Evolutionary conservation across 2,888 invertebrate species (phyloP), one percentile per base, ranked within the genome.

Genomic region (Strigamia transsilvanica): DNA sequence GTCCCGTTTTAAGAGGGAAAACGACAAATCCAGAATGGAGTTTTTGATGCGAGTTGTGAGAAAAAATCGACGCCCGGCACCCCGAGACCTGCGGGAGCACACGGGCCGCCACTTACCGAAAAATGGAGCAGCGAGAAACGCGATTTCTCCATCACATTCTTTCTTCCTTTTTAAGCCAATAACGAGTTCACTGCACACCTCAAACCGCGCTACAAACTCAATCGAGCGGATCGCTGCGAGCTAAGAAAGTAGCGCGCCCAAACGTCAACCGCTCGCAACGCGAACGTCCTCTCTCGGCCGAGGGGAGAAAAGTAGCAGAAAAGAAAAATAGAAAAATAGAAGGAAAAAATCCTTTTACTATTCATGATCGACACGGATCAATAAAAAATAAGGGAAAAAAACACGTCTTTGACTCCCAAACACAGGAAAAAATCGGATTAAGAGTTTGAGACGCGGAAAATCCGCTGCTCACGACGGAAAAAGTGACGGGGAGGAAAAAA

Each of bases 231-330:
- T 66, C 61, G 61, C 61, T 66, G 61, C 61, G 61, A 66, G 61
- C 61, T 66, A 66, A 66, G 61, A 66, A 66, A 66, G 51, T 66
- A 66, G 61, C 61, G 61, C 61, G 61, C 61, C 61, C 61, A 66
- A 21, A 66, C 61, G 61, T 21, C 61, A 7, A 66, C 61, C 23
- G 23, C 61, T 66, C 12, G 2, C 61, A 23, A 12, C 61, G 12
- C 18, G 21, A 21, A 23, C 61, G 61, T 66, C 61, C 61, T 21
- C 61, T 66, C 61, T n/a, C 21, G 61, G 21, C 18, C 12, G 61
- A 61, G 21, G n/a, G 9, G 27, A 27, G 27, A 27, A 27, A 27
- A 27, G 27, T 27, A 27, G 3, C 27, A 27, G 3, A 38, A 10
- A 10, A 2, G 0, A 10, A 51, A 51, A 51, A 51, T 7, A 23